These are phyloP conservation scores for Physocephala rufipes DNA, from an alignment of 2,888 invertebrate species.

Conservation along the genomic window DNA sequence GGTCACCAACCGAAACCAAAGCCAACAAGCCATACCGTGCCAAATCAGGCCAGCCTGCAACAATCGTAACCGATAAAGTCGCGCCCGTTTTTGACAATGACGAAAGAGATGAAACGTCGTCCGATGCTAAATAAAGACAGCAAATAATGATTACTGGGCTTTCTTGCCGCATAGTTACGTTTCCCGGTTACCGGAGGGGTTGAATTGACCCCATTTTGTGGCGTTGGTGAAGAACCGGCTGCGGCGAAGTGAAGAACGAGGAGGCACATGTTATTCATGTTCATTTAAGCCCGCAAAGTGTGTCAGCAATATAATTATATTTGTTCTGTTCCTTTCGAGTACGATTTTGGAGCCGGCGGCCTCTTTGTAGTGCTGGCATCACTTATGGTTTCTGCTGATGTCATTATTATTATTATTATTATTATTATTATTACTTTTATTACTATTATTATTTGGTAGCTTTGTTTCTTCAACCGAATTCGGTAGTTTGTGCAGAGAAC, in stretches of 20 bases:
- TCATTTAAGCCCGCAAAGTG: constrained; percentile 33
- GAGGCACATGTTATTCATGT: too few species aligned
- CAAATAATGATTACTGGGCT: constrained; percentile 23
- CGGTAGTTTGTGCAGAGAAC: constrained; percentile 20
- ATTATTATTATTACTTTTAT: too few species aligned
- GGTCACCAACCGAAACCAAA: not conserved
- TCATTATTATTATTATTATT: too few species aligned
- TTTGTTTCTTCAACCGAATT: not conserved
- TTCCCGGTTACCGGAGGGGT: not conserved
- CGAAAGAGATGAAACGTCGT: not conserved
- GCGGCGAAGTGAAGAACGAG: not conserved
- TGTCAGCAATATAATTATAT: constrained; percentile 40
- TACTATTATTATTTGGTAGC: not conserved
- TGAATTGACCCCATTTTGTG: not conserved
- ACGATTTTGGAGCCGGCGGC: not conserved
- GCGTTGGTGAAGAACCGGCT: not conserved
- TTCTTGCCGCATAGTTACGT: not conserved
- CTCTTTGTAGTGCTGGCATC: not conserved
- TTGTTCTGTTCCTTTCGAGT: constrained; percentile 32
- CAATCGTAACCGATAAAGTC: not conserved
- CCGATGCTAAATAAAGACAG: constrained; percentile 23
- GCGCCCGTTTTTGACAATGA: not conserved
- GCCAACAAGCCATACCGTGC: too few species aligned
- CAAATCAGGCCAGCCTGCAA: not conserved
- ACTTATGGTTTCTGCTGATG: not conserved